phyloP scores from a whole-genome alignment of 1,140 invertebrate genomes.

The Panagrolaimus sp. region DNA sequence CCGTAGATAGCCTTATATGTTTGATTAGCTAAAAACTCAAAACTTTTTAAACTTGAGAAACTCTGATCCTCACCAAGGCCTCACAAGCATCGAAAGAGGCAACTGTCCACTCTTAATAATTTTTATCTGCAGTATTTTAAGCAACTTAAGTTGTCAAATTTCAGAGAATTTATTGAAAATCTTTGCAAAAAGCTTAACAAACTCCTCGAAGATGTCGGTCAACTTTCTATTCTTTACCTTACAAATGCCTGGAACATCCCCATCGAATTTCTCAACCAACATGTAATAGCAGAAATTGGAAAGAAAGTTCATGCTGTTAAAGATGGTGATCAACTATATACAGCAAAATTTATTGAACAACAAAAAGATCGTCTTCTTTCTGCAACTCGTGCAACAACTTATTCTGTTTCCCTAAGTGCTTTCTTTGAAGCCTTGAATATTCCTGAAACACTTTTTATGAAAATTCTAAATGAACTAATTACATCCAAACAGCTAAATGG shows the following conservation, averaged over 20 bases:
- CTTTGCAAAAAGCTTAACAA: slow-evolving; percentile 32
- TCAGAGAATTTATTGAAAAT: slow-evolving; percentile 35
- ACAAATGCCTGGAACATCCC: slow-evolving; percentile 29
- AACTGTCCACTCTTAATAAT: too few relatives aligned
- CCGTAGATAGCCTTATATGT: too few relatives aligned
- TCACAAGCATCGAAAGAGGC: too few relatives aligned
- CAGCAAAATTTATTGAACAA: slow-evolving; percentile 24
- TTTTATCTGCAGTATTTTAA: too few relatives aligned
- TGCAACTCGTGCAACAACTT: slow-evolving; percentile 9
- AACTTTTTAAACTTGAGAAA: too few relatives aligned
- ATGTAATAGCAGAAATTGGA: slow-evolving; percentile 39
- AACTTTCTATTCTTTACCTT: slow-evolving; percentile 38
- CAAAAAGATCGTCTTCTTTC: slow-evolving; percentile 31
- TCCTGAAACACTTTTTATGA: slow-evolving; percentile 28
- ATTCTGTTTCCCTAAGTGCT: slow-evolving; percentile 22
- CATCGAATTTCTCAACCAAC: slow-evolving; percentile 36
- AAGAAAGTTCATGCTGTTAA: slow-evolving; percentile 25
- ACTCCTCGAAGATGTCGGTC: slow-evolving; percentile 31
- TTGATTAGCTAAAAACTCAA: too few relatives aligned
- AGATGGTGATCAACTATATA: slow-evolving; percentile 41
- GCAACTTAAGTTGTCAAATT: slow-evolving; percentile 8
- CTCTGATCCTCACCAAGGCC: too few relatives aligned
- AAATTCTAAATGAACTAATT: slow-evolving; percentile 32
- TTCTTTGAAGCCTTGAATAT: slow-evolving; percentile 19
- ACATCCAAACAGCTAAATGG: slow-evolving; percentile 38